A percentile compares a stretch with the other conserved stretches of the same genome.
Evolutionary conservation across 2,797 vertebrate genomes (phyloP).

Genomic region (Bovichtus diacanthus): DNA sequence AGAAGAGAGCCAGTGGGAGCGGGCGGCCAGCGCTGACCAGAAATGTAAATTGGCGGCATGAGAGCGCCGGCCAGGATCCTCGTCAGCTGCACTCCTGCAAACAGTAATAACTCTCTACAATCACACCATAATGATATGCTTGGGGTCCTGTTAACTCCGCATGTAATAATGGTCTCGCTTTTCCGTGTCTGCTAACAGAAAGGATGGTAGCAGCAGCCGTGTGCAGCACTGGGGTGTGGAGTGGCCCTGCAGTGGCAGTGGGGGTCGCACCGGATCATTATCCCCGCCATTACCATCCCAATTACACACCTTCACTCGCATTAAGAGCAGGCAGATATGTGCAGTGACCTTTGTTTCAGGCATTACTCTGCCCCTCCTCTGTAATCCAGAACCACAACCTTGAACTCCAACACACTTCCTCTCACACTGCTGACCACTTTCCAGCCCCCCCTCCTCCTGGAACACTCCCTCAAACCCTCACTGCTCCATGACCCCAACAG

Average conservation of each 20-base stretch:
- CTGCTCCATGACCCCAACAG: background rate
- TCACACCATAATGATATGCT: conserved; percentile 73
- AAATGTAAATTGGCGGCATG: conserved; percentile 63
- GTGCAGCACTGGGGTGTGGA: conserved; percentile 37
- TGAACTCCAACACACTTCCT: conserved; percentile 36
- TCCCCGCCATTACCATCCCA: conserved; percentile 76
- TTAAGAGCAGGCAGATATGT: conserved; percentile 65
- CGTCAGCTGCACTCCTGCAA: conserved; percentile 66
- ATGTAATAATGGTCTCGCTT: conserved; percentile 69
- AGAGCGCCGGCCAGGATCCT: conserved; percentile 47
- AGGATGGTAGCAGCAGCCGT: conserved; percentile 37
- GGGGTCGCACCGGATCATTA: conserved; percentile 67
- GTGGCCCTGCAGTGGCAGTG: conserved; percentile 37
- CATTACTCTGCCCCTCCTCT: conserved; percentile 50
- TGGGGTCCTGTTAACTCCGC: conserved; percentile 70
- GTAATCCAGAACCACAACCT: conserved; percentile 65
- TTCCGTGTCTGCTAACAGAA: conserved; percentile 53
- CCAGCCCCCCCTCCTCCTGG: conserved; percentile 6
- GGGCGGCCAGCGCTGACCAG: conserved; percentile 47
- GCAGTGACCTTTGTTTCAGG: conserved; percentile 78
- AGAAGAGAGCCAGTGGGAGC: conserved; percentile 51
- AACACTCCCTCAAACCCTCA: background rate
- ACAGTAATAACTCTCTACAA: conserved; percentile 70
- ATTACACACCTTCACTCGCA: conserved; percentile 77
- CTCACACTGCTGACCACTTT: conserved; percentile 6